Base-by-base conservation (phyloP, 2,888 invertebrate genomes). In the Apocheima hispidaria region DNA sequence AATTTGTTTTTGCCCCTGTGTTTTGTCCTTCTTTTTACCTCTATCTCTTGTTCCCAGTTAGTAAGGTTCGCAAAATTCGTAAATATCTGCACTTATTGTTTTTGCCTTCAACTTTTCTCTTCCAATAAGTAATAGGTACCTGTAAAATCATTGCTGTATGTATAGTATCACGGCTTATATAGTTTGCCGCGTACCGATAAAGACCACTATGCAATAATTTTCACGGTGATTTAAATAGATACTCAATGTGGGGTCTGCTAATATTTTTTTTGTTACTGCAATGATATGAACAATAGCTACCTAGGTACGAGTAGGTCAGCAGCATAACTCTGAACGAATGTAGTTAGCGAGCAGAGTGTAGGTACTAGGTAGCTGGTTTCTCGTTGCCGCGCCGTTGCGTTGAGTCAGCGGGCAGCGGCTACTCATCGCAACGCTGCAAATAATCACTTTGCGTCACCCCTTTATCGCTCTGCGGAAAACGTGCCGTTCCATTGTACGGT, bases 391-490 rank as follows among this genome's bases (percentile, higher is more conserved):
- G 75, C 75, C 79, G 86, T 88, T 91, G 92, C 92, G 80, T 92
- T 91, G 91, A 88, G 86, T 92, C 92, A 91, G 89, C 86, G 87
- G 70, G 16, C 49, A 28, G 54, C 63, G 68, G 40, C 83, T 81
- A 90, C 87, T 89, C 91, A 91, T 90, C 88, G 89, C 88, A 85
- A 85, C 84, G 87, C 88, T 88, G 90, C 89, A 88, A 92, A 91
- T 92, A 90, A 91, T 91, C 86, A 87, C 83, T 90, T 91, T 91
- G 90, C 92, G 90, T 91, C 91, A 91, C 84, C 90, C 82, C 78
- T 89, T 88, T 91, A 90, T 90, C 89, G 86, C 80, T 82, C 78
- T 77, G 78, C 77, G 84, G 86, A 87, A 87, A 88, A 88, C 83
- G 82, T 84, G 83, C 81, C 84, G 78, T 75, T 80, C 82, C 82